phyloP scores from a whole-genome alignment of 2,113 vertebrate genomes.

The Dasyurus viverrinus region DNA sequence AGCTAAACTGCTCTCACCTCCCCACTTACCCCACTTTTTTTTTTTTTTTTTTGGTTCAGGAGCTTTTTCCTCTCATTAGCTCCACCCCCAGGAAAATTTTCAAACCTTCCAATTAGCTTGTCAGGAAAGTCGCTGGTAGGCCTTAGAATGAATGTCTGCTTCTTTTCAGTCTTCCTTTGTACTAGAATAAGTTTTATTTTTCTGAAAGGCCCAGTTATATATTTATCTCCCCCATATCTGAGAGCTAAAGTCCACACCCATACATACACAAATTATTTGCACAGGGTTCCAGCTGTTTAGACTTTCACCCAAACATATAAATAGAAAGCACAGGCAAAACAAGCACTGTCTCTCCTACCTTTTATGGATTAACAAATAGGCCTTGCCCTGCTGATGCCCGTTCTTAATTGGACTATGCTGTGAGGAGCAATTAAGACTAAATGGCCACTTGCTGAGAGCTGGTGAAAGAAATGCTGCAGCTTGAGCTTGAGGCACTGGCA shows the following conservation, averaged over 20 bases:
- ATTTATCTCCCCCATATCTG: slow-evolving; percentile 71
- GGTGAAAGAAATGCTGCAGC: slow-evolving; percentile 77
- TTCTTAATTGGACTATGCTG: slow-evolving; percentile 83
- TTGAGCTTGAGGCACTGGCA: slow-evolving; percentile 70
- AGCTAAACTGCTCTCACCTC: slow-evolving; percentile 4
- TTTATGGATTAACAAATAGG: slow-evolving; percentile 83
- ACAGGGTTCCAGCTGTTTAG: slow-evolving; percentile 71
- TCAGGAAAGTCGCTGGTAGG: neutral
- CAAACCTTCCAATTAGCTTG: slow-evolving; percentile 8
- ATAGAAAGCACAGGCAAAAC: slow-evolving; percentile 75
- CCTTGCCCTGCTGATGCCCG: slow-evolving; percentile 75
- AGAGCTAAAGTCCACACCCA: slow-evolving; percentile 64
- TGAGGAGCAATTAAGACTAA: slow-evolving; percentile 85
- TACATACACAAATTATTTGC: slow-evolving; percentile 60
- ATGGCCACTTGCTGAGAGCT: slow-evolving; percentile 83
- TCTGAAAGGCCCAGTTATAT: slow-evolving; percentile 34
- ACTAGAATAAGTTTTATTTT: slow-evolving; percentile 54
- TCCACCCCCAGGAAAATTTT: neutral
- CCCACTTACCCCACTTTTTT: no score
- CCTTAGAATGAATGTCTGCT: slow-evolving; percentile 35
- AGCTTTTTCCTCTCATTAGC: neutral
- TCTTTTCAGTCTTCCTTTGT: slow-evolving; percentile 45
- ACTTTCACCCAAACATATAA: slow-evolving; percentile 72
- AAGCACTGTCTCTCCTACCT: slow-evolving; percentile 78
- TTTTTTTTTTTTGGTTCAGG: neutral